Base-by-base conservation (phyloP, 2,888 invertebrate species). In the Acleris cristana region DNA sequence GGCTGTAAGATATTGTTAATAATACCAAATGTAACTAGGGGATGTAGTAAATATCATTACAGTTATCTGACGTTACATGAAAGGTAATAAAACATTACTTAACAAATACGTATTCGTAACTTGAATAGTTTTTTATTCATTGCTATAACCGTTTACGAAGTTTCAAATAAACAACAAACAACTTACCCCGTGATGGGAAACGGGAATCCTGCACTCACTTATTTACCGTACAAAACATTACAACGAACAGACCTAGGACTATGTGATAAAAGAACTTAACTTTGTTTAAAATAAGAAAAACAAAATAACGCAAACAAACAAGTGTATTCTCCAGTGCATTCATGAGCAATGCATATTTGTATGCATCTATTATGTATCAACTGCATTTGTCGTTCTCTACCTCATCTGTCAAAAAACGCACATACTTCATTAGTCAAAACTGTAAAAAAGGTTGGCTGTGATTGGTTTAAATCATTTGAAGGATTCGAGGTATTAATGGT, bases 81-180 rank as follows among this genome's bases (percentile, higher is more conserved):
- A 58, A 48, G 58, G 57, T 45, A 49, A 53, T 45, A 49, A 53
- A 58, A 52, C 52, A 44, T 57, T 69, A 61, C 45, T 65, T 64
- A 40, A 64, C 56, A 34, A 60, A 61, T 56, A 51, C 44, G 55
- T 57, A 56, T 69, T 56, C 60, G 60, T 58, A 54, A 58, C 57
- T 45, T 34, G 64, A 57, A 55, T 57, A 48, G 56, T 30, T 65
- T 40, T 45, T n/a, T 64, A 55, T 30, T 65, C 59, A 64, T 60
- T 61, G 65, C 69, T 49, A 48, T 64, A 64, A 72, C 73, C 72
- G 73, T 73, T 70, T 59, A 70, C 53, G 66, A 74, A 71, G 71
- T 70, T 70, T 70, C 65, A 70, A 70, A 70, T 59, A 68, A 65
- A 60, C 65, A 70, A 70, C 58, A 60, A 70, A 62, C 54, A 65